These are phyloP conservation scores for Lophura nycthemera DNA, from an alignment of 2,113 vertebrate genomes.

Conservation along the genomic window DNA sequence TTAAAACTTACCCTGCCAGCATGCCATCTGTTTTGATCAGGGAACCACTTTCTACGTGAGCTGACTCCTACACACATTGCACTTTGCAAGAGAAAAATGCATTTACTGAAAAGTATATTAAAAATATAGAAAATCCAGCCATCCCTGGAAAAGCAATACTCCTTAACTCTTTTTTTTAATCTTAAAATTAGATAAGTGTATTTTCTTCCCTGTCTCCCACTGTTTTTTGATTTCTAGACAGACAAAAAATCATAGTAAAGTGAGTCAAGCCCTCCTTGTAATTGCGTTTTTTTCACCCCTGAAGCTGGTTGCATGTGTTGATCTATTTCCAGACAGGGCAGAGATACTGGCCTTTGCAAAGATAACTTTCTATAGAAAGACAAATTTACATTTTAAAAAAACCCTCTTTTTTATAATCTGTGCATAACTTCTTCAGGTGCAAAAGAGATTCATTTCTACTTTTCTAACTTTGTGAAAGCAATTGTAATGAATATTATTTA, in stretches of 20 bases:
- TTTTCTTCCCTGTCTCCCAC: neutral
- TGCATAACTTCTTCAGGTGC: neutral
- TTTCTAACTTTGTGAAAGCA: neutral
- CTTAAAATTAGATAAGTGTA: neutral
- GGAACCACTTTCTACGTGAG: slow-evolving; percentile 76
- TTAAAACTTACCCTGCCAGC: slow-evolving; percentile 75
- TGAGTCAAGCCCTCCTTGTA: neutral
- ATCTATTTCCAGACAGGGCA: neutral
- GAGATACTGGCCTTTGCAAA: neutral
- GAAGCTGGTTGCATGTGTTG: neutral
- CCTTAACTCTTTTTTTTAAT: neutral
- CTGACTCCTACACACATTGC: slow-evolving; percentile 67
- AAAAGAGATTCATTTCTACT: neutral
- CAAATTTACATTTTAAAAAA: neutral
- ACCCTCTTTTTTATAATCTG: neutral
- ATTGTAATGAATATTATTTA: neutral
- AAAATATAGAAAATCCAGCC: slow-evolving; percentile 7
- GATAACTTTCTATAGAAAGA: neutral
- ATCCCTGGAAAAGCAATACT: slow-evolving; percentile 18
- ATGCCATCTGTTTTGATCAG: slow-evolving; percentile 76
- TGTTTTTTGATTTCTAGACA: slow-evolving; percentile 10
- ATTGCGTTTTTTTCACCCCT: neutral
- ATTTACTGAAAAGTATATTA: slow-evolving; percentile 37
- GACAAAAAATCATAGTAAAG: neutral
- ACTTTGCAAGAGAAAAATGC: slow-evolving; percentile 56